Evolutionary conservation across 1,140 invertebrate species (phyloP), one percentile per base, ranked within the genome.

Genomic region (Polypedilum pembai): DNA sequence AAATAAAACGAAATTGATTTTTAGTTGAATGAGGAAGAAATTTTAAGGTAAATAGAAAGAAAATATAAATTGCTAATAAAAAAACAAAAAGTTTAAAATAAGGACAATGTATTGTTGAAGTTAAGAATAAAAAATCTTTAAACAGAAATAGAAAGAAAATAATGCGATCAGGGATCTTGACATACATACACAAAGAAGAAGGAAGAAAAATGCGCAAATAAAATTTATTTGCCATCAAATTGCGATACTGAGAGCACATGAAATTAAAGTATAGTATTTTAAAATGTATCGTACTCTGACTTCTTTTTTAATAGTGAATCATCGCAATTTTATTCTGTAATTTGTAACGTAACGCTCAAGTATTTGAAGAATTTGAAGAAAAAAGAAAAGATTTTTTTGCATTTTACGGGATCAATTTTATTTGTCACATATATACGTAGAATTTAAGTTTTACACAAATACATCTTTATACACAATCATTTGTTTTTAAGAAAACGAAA

Each of bases 361-460:
- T 56, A 56, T 56, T 56, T 56, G n/a, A 56, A 56, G n/a, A 56
- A 56, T 56, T 56, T 45, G 41, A 45, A n/a, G 12, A 15, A 33
- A 33, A 56, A 56, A n/a, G 45, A n/a, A 8, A 45, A 45, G 15
- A 15, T 45, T 45, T 45, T 45, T 15, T 45, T 12, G 41, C 15
- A 45, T 45, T 56, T 56, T 56, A 56, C 45, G 45, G 45, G 45
- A 56, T 56, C 45, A 56, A 56, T 56, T 56, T 56, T 56, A 56
- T 56, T 56, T 56, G 24, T 33, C 24, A 33, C 45, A 4, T 56
- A n/a, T 56, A 12, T 12, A n/a, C n/a, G 4, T 56, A 56, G 12
- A 4, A 4, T 56, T 56, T 56, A 56, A 56, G 45, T 56, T 56
- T 56, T 33, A 33, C 24, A 33, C 24, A 33, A n/a, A n/a, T n/a